Evolutionary conservation across 23 tunicate species (phyloP), one percentile per base, ranked within the genome.

Genomic region (Ciona savignyi): DNA sequence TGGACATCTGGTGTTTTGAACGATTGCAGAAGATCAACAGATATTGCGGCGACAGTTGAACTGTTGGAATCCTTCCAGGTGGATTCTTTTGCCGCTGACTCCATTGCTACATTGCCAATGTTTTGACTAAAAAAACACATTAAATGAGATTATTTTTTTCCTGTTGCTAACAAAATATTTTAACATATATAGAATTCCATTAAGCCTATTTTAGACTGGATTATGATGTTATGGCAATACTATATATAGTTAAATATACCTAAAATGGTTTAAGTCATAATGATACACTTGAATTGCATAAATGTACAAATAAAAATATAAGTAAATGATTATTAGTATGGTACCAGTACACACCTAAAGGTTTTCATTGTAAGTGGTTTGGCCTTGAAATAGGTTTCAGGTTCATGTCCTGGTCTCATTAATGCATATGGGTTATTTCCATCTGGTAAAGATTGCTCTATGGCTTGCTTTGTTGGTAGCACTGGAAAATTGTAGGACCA

Each of bases 361-460:
- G 77, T 77, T 32, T 74, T 75, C 0, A 87, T 35, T 2, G 82
- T 76, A 27, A 87, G 51, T 23, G 81, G 95, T 51, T 80, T 76
- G 48, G 82, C 71, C 31, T 71, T 62, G 42, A 87, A 71, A 30
- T 68, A 70, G 1, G 42, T 70, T 30, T 34, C 82, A 26, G 86
- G 86, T 34, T 87, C 95, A 25, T 87, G 82, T 0, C 77, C 83
- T 1, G 34, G 62, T 28, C 85, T 71, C 23, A 70, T 1, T 2
- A 86, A 63, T 2, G 74, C 9, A 76, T 75, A 87, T 9, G 95
- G 95, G 76, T 87, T 80, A 22, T 48, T 76, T 4, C 95, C 95
- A 74, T 81, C 74, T 20, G 86, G 86, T 66, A 81, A 56, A 48
- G 9, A 6, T 9, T 15, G 9, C 56, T 42, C 56, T 42, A 15